Percentiles rank a stretch among this genome's conserved stretches.
These are phyloP conservation scores for Therioaphis trifolii DNA, from an alignment of 2,888 invertebrate genomes.

Conservation along the genomic window DNA sequence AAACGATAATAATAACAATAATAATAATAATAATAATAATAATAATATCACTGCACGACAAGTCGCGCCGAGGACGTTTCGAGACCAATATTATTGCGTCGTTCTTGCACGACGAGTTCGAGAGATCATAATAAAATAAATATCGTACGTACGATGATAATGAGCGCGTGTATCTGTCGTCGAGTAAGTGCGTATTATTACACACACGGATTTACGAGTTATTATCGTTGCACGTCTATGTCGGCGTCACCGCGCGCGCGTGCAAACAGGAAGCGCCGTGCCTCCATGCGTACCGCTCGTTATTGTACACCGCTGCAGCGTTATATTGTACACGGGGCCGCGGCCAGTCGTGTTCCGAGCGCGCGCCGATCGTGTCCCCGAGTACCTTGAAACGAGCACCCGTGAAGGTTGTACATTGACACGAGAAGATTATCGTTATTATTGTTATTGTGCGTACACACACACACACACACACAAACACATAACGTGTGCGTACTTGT, in stretches of 20 bases:
- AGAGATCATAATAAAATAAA: too few relatives aligned
- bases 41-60: too few relatives aligned
- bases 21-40: too few relatives aligned
- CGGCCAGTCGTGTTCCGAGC: not conserved
- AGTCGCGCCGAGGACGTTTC: too few relatives aligned
- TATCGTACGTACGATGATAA: too few relatives aligned
- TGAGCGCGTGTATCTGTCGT: too few relatives aligned
- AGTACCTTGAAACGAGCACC: conserved; percentile 19
- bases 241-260: not conserved
- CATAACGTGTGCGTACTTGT: not conserved
- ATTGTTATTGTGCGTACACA: not conserved
- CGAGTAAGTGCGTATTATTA: too few relatives aligned
- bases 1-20: too few relatives aligned
- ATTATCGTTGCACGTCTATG: too few relatives aligned
- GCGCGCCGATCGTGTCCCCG: conserved; percentile 21
- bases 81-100: too few relatives aligned
- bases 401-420: conserved; percentile 12
- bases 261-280: not conserved
- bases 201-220: too few relatives aligned
- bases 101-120: too few relatives aligned
- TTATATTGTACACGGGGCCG: not conserved
- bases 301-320: not conserved
- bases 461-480: not conserved
- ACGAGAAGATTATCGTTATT: not conserved
- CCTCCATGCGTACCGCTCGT: not conserved